phyloP scores from a whole-genome alignment of 2,113 vertebrate species.

The Micronycteris hirsuta region DNA sequence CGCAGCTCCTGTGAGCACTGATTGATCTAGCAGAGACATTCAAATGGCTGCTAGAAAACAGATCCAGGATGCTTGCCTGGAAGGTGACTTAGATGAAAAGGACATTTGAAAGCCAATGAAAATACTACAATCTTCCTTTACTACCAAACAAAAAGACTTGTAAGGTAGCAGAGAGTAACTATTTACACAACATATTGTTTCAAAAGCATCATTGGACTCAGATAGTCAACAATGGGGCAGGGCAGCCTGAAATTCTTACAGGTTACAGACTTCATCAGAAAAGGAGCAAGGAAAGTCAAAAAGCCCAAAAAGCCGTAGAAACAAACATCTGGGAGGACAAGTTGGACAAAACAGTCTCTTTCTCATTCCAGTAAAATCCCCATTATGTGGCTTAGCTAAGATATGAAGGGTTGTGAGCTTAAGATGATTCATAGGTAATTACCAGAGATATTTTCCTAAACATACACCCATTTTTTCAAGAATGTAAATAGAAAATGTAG shows the following conservation, averaged over 20 bases:
- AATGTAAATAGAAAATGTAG: slow-evolving; percentile 22
- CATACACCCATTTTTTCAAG: not conserved
- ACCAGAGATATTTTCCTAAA: slow-evolving; percentile 11
- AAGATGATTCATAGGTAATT: not conserved
- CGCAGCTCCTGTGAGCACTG: slow-evolving; percentile 19
- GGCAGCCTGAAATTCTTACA: not conserved
- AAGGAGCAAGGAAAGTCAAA: not conserved
- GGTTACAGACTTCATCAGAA: no score
- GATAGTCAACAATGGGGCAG: not conserved
- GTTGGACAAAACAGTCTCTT: not conserved
- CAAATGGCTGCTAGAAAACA: slow-evolving; percentile 25
- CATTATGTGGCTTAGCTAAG: not conserved
- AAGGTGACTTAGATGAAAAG: slow-evolving; percentile 49
- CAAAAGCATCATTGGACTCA: slow-evolving; percentile 3
- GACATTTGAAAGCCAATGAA: slow-evolving; percentile 7
- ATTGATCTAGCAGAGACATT: slow-evolving; percentile 51
- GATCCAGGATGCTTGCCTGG: slow-evolving; percentile 16
- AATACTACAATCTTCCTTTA: slow-evolving; percentile 31
- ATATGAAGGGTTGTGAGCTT: not conserved
- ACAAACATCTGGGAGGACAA: slow-evolving; percentile 25
- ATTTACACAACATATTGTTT: not conserved
- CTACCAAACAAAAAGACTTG: not conserved
- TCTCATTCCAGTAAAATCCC: not conserved
- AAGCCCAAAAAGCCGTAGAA: not conserved
- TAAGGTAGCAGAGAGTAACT: slow-evolving; percentile 38